Evolutionary conservation across 1,140 invertebrate species (phyloP).

Genomic region (Anastatus disparis): DNA sequence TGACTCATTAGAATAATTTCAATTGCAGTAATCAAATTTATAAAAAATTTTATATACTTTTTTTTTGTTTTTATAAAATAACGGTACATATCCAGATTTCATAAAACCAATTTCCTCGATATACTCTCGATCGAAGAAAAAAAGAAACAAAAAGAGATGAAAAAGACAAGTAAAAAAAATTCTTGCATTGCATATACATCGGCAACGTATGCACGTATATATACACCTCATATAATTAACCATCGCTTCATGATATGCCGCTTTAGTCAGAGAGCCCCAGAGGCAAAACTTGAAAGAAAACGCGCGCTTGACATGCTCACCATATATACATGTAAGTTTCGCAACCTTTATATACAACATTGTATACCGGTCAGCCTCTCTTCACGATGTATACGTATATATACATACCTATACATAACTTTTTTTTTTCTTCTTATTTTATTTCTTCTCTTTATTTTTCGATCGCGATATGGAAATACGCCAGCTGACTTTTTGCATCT

Average conservation of each 20-base stretch:
- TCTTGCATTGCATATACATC: too few species aligned
- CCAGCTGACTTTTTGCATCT: slow-evolving; percentile 27
- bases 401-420: too few species aligned
- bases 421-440: too few species aligned
- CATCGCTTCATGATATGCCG: background rate
- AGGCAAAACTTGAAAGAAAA: slow-evolving; percentile 21
- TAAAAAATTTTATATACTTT: too few species aligned
- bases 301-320: slow-evolving; percentile 21
- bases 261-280: background rate
- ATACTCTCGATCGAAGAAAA: background rate
- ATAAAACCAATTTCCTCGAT: background rate
- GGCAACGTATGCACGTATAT: too few species aligned
- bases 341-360: slow-evolving; percentile 41
- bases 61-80: too few species aligned
- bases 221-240: slow-evolving; percentile 23
- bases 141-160: background rate
- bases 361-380: slow-evolving; percentile 28
- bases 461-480: slow-evolving; percentile 44
- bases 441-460: background rate
- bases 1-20: too few species aligned
- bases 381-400: slow-evolving; percentile 13
- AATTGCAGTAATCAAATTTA: too few species aligned
- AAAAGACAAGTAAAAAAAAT: too few species aligned
- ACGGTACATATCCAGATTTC: too few species aligned
- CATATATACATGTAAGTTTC: slow-evolving; percentile 30